These are phyloP conservation scores for Strongylocentrotus purpuratus DNA, from an alignment of 35 echinoderm and acorn worm species.

Conservation along the genomic window DNA sequence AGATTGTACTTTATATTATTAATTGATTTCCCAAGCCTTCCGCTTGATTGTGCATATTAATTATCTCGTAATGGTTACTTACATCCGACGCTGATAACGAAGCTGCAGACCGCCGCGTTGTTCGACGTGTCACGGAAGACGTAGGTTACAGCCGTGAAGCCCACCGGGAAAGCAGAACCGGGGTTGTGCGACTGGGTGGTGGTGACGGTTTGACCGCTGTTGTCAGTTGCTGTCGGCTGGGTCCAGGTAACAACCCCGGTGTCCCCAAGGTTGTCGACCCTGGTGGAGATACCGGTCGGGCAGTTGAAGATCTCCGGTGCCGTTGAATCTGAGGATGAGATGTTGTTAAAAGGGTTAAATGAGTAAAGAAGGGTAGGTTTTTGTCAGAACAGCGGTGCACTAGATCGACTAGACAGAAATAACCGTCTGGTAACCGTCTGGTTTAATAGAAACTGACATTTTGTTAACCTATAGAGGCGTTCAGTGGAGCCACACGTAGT, in stretches of 20 bases:
- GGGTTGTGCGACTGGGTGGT: constrained; percentile 43
- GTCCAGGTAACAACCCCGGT: constrained; percentile 39
- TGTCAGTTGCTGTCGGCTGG: constrained; percentile 58
- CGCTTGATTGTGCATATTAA: no score
- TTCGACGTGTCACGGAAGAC: constrained; percentile 53
- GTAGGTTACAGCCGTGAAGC: constrained; percentile 59
- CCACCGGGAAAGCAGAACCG: constrained; percentile 49
- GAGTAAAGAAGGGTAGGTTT: no score
- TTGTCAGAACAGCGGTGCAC: no score
- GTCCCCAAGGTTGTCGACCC: background rate
- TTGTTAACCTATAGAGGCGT: no score
- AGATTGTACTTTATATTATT: no score
- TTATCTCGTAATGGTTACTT: background rate
- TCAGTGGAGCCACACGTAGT: no score
- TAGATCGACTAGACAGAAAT: no score
- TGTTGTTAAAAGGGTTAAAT: background rate
- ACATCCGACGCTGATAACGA: constrained; percentile 67
- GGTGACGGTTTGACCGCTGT: constrained; percentile 23
- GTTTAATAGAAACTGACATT: no score
- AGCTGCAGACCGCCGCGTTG: constrained; percentile 59
- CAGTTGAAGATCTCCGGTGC: constrained; percentile 47
- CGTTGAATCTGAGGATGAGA: background rate
- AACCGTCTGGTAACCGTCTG: no score
- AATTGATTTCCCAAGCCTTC: no score
- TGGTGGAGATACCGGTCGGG: background rate